A percentile compares a stretch with the other conserved stretches of the same genome.
Evolutionary conservation across 2,113 vertebrate genomes (phyloP).

Genomic region (Istiophorus platypterus): DNA sequence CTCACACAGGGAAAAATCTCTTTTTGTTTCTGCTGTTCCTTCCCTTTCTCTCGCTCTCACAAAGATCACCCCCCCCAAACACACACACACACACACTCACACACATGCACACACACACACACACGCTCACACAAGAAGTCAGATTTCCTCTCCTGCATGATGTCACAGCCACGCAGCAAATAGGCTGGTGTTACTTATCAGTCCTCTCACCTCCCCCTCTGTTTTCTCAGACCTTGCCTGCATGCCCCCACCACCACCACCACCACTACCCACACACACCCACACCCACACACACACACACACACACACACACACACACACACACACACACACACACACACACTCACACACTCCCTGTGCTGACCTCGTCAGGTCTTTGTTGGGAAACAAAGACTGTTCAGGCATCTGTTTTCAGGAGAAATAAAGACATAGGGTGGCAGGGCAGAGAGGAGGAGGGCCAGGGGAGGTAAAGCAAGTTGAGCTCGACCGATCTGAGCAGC

Average conservation of each 20-base stretch:
- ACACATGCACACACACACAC: background rate
- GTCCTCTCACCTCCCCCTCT: conserved; percentile 51
- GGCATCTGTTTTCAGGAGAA: conserved; percentile 82
- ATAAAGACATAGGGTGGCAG: conserved; percentile 70
- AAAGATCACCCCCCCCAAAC: background rate
- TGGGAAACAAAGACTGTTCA: conserved; percentile 81
- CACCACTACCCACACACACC: too few species aligned
- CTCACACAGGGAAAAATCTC: background rate
- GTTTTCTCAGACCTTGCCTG: conserved; percentile 56
- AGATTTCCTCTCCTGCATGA: conserved; percentile 45
- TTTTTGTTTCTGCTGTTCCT: background rate
- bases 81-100: background rate
- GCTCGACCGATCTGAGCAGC: conserved; percentile 35
- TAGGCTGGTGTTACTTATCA: conserved; percentile 38
- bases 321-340: too few species aligned
- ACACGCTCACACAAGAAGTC: conserved; percentile 4
- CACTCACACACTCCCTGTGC: too few species aligned
- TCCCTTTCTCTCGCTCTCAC: background rate
- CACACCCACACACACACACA: too few species aligned
- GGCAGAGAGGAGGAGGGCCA: conserved; percentile 46
- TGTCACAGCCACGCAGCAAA: conserved; percentile 37
- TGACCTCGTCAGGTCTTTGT: conserved; percentile 82
- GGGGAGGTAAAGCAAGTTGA: conserved; percentile 35
- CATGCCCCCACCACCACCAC: conserved; percentile 45
- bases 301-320: too few species aligned